Conservation (phyloP, 1,140 invertebrate genomes). For the Caerostris darwini region DNA sequence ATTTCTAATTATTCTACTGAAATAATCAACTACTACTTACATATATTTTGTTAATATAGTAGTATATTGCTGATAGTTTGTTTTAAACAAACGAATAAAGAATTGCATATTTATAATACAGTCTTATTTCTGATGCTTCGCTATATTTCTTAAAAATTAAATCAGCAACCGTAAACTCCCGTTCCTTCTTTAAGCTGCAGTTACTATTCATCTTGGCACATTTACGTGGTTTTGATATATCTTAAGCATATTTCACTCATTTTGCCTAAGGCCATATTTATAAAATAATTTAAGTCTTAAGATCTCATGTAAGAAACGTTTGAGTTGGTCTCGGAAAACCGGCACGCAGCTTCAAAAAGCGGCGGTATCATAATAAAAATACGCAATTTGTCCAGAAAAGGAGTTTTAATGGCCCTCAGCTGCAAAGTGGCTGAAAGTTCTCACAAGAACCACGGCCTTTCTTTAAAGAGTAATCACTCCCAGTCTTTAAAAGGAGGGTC, state of each 20-base stretch:
- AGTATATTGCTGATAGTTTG: too few species aligned
- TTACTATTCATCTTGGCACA: constrained; percentile 1
- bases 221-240: too few species aligned
- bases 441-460: neutral
- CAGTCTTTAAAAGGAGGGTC: neutral
- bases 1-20: too few species aligned
- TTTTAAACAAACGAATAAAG: too few species aligned
- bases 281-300: too few species aligned
- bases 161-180: neutral
- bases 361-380: constrained; percentile 49
- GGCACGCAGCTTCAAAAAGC: neutral
- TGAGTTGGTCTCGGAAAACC: neutral
- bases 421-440: neutral
- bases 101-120: too few species aligned
- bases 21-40: too few species aligned
- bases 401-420: constrained; percentile 27
- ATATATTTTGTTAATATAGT: too few species aligned
- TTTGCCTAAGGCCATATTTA: too few species aligned
- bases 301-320: neutral
- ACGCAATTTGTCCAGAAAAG: constrained; percentile 4
- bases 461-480: neutral
- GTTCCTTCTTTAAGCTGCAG: neutral
- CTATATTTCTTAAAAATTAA: neutral
- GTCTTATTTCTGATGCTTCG: too few species aligned
- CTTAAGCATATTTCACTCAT: too few species aligned